Base-by-base conservation (phyloP, 2,113 vertebrate species). In the Gallinago paraguaiae region DNA sequence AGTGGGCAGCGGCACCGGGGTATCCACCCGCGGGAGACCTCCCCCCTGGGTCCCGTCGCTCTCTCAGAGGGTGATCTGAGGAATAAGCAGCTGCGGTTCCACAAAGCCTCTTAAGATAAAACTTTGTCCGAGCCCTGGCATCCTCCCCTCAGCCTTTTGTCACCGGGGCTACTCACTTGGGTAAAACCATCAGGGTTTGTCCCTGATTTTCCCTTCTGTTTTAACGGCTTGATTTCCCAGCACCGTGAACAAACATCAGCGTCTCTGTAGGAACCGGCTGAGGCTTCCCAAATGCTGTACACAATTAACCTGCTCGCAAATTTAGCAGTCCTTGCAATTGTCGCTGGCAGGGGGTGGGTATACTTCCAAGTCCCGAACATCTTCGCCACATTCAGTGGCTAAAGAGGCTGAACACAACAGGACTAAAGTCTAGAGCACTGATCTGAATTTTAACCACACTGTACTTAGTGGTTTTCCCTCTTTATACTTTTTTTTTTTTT, bases 291-390 rank as follows among this genome's bases (percentile, higher is more conserved):
- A 74, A 60, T 39, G 60, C 19, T 60, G 61, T 35, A 27, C 48
- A 13, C 83, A 71, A 85, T 79, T 96, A 88, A 92, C 37, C 87
- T 76, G 81, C 37, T 59, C 76, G 24, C 45, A 95, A 85, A 94
- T 88, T 76, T 46, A 60, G 56, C 68, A 50, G 22, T 64, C 39
- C 64, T 31, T 64, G 11, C 30, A 56, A 41, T 51, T 17, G 33
- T 67, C 33, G 37, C 76, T 80, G 57, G 33, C 39, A 53, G 53
- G 46, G 53, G 35, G 11, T 80, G 74, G 54, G 33, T 65, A 22
- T 61, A 33, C 50, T n/a, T 45, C 75, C 46, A 83, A 82, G 39
- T 88, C 63, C 64, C 56, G 25, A 90, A 71, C 80, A 50, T 65
- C 79, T 88, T 41, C 20, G 14, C 28, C 57, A 15, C 70, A 9